Base-by-base conservation (phyloP, 1,140 invertebrate species). In the Bombus soroeensis region DNA sequence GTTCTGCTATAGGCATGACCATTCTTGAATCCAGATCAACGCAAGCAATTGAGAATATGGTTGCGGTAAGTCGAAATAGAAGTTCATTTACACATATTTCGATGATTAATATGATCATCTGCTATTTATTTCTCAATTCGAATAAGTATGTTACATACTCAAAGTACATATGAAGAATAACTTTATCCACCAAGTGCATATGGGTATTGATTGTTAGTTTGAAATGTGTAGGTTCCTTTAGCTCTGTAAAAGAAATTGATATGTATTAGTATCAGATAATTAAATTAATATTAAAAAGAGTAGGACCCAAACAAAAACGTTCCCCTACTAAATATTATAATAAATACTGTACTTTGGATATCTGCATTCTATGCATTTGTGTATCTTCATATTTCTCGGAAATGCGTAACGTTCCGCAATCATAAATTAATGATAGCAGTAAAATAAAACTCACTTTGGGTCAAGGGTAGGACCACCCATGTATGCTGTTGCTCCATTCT, bases 1-100 rank as follows among this genome's bases (percentile, higher is more conserved):
- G 98, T 82, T 98, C 99, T 68, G 98, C 98, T 9, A 99, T 99
- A 98, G 99, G 99, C 72, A 97, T 99, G 96, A 98, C 99, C 0
- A 99, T 99, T 99, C 95, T 99, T 85, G 99, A 99, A 4, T 99
- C 98, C 0, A 98, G 98, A 93, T 97, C 98, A 90, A 96, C 97
- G 2, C 96, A 97, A 82, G 98, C 98, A 12, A 98, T 99, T 85
- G 97, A 98, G 94, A 99, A 99, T 93, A 99, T 99, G 99, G 98
- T 99, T 59, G 96, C 97, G 81, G 97, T 97, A 95, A 96, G 95
- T 92, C 32, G 0, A 66, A 81, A 62, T 0, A 37, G 28, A 34
- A 66, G 6, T 71, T 85, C 2, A 10, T 76, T 37, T 68, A 22
- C 47, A 39, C 37, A 41, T 18, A 32, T 81, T 66, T 41, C 59